A percentile compares a stretch with the other conserved stretches of the same genome.
Evolutionary conservation across 2,113 vertebrate species (phyloP).

Genomic region (Murina feae): DNA sequence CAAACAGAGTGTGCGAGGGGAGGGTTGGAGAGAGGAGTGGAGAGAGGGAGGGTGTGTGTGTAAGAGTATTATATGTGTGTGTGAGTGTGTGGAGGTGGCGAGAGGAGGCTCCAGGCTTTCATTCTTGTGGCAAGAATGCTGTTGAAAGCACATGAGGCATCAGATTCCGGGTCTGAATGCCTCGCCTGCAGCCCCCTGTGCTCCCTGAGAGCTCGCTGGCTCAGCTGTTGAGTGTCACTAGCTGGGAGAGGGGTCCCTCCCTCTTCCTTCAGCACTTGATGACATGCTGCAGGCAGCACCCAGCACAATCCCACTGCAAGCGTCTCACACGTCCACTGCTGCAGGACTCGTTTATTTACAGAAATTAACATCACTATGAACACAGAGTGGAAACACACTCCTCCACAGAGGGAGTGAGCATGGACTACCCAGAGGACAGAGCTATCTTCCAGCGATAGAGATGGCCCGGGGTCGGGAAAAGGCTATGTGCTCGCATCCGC

Average conservation of each 20-base stretch:
- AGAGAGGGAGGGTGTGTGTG: not conserved
- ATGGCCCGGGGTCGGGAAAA: not conserved
- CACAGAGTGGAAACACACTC: conserved; percentile 18
- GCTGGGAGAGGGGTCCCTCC: not conserved
- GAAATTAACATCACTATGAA: conserved; percentile 26
- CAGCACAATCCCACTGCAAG: not conserved
- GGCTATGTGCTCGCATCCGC: no score
- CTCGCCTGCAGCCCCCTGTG: no score
- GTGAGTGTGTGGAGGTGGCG: not conserved
- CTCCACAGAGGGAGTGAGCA: not conserved
- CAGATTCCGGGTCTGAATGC: not conserved
- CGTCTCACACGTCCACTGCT: not conserved
- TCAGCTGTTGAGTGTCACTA: not conserved
- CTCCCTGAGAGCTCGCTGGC: no score
- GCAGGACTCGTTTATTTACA: conserved; percentile 32
- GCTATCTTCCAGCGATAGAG: not conserved
- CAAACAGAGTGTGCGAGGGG: not conserved
- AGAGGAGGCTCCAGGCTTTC: not conserved
- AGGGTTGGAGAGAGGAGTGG: not conserved
- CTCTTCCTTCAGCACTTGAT: not conserved
- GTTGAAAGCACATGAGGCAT: not conserved
- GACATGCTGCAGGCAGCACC: not conserved
- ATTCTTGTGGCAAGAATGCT: not conserved
- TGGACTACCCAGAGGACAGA: not conserved
- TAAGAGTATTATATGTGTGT: not conserved